These are phyloP conservation scores for Pan paniscus DNA, from an alignment of 2,113 vertebrate species.

Conservation along the genomic window DNA sequence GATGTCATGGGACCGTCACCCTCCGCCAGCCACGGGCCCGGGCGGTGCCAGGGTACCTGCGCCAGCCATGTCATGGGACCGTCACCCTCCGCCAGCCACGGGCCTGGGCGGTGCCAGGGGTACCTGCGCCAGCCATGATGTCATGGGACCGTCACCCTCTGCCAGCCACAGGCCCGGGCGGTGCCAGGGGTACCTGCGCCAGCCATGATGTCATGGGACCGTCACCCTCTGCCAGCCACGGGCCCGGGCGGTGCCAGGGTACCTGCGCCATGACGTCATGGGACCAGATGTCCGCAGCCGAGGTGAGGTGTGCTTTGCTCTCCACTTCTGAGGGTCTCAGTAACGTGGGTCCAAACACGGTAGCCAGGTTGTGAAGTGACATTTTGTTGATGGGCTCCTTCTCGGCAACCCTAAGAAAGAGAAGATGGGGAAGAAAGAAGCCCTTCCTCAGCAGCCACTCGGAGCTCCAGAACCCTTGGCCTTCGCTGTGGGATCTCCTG, in stretches of 20 bases:
- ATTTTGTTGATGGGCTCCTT: constrained; percentile 99
- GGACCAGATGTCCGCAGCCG: constrained; percentile 98
- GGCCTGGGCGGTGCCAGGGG: too few species aligned
- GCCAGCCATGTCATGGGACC: constrained; percentile 83
- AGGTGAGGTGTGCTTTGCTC: constrained; percentile 92
- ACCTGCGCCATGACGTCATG: constrained; percentile 95
- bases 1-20: constrained; percentile 92
- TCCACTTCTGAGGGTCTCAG: constrained; percentile 96
- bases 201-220: constrained; percentile 92
- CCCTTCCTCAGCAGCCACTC: neutral
- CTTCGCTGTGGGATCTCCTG: neutral
- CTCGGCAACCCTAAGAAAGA: constrained; percentile 92
- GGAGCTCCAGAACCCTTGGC: neutral
- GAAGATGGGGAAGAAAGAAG: neutral
- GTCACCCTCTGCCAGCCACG: too few species aligned
- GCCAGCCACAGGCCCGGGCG: too few species aligned
- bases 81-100: too few species aligned
- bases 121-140: too few species aligned
- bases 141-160: too few species aligned
- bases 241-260: too few species aligned
- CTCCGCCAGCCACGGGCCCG: too few species aligned
- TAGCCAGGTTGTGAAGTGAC: constrained; percentile 98
- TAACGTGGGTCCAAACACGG: constrained; percentile 97
- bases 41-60: too few species aligned
- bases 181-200: too few species aligned